These are phyloP conservation scores for Parnassius glacialis DNA, from an alignment of 2,888 invertebrate species.

Conservation along the genomic window DNA sequence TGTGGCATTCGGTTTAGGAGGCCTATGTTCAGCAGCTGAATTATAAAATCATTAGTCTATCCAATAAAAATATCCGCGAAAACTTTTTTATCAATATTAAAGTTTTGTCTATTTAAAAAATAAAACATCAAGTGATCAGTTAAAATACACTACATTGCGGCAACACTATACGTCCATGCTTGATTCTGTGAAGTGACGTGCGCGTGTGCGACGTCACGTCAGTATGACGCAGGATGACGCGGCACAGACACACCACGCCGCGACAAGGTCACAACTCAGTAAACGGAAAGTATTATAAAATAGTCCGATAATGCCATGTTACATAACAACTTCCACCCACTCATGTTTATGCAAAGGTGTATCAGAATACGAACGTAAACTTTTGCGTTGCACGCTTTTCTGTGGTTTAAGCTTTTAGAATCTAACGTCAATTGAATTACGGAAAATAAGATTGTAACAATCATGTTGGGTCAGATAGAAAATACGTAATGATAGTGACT, in stretches of 20 bases:
- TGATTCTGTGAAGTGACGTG: constrained; percentile 27
- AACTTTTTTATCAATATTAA: too few relatives aligned
- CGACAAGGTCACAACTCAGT: constrained; percentile 50
- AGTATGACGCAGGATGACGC: constrained; percentile 39
- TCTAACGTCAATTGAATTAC: constrained; percentile 7
- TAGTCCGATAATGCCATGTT: constrained; percentile 51
- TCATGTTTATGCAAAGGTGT: constrained; percentile 6
- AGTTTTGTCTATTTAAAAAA: too few relatives aligned
- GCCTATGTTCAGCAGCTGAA: too few relatives aligned
- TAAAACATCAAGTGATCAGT: too few relatives aligned
- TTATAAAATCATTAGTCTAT: too few relatives aligned
- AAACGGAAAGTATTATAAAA: constrained; percentile 47
- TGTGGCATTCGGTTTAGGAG: too few relatives aligned
- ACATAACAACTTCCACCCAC: constrained; percentile 35
- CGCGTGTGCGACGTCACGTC: constrained; percentile 34
- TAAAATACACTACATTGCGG: background rate
- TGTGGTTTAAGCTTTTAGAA: constrained; percentile 16
- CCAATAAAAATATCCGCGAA: too few relatives aligned
- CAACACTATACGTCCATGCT: constrained; percentile 5
- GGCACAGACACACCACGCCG: constrained; percentile 30
- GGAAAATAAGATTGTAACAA: constrained; percentile 14
- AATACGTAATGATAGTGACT: constrained; percentile 11
- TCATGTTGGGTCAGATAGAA: background rate
- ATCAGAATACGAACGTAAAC: background rate
- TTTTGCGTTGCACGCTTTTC: constrained; percentile 8